Base-by-base conservation (phyloP, 2,797 vertebrate genomes). In the Pipistrellus nathusii region DNA sequence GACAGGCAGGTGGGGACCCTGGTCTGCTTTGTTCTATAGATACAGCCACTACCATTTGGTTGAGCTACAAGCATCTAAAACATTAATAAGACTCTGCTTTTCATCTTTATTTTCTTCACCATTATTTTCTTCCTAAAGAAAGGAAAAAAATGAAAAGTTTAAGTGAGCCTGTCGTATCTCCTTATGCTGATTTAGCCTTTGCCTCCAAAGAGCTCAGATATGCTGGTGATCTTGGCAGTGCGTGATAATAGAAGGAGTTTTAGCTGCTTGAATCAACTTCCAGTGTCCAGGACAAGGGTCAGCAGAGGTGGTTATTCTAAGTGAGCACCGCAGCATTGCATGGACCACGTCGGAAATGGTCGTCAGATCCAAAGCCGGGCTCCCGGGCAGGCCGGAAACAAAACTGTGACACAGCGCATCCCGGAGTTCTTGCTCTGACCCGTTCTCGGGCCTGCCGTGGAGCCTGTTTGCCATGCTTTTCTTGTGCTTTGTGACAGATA, bases 401-500 rank as follows among this genome's bases (percentile, higher is more conserved):
- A 30, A 75, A n/a, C 48, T 73, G 53, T 66, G 83, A 86, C 69
- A 4, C 32, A 1, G 72, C 1, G 0, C 73, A 20, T 76, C 1
- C 0, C 0, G 0, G 32, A 21, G 53, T 64, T 55, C 88, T 68
- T 77, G 30, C 80, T 93, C 57, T 35, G 0, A 88, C 71, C 1
- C 18, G 41, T 21, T 95, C 85, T 57, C 12, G 0, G 78, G 59
- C 88, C 69, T 84, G 90, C 93, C 68, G 20, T 18, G 76, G 94
- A 85, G 94, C 62, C 95, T 62, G 64, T 95, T 96, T 53, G 91
- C 97, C 25, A 0, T 48, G 93, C 90, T 92, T 94, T 88, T 91
- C 97, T 93, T 94, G 73, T 44, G 85, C 57, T 59, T 98, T 98
- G 98, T 98, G 99, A 98, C 98, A 98, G 98, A 98, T 98, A 97